phyloP scores from a whole-genome alignment of 2,113 vertebrate genomes.

The Syrrhaptes paradoxus region DNA sequence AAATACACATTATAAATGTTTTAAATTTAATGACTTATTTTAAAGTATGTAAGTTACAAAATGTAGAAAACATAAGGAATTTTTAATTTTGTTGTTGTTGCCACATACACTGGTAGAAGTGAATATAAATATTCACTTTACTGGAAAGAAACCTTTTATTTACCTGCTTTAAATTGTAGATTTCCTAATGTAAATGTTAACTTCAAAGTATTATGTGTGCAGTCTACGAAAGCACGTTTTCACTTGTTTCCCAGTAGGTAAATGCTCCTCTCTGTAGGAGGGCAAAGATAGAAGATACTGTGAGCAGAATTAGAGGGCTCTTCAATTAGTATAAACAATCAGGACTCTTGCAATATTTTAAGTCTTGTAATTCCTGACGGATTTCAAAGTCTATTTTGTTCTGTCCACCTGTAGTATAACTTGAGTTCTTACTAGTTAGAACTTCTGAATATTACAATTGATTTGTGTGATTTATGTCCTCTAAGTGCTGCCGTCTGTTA shows the following conservation, averaged over 20 bases:
- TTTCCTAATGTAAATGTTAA: background rate
- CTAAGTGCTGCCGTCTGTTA: background rate
- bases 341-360: slow-evolving; percentile 1
- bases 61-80: background rate
- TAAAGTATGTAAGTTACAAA: background rate
- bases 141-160: background rate
- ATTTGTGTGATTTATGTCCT: slow-evolving; percentile 5
- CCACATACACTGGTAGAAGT: background rate
- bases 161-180: background rate
- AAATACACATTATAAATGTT: background rate
- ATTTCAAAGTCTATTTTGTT: slow-evolving; percentile 35
- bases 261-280: background rate
- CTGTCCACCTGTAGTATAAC: slow-evolving; percentile 23
- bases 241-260: background rate
- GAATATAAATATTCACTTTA: background rate
- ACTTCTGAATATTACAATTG: slow-evolving; percentile 36
- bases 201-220: background rate
- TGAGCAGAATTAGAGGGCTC: background rate
- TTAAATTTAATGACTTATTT: background rate
- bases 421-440: background rate
- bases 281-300: background rate
- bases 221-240: background rate
- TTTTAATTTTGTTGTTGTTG: background rate
- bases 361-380: slow-evolving; percentile 22
- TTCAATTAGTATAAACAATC: slow-evolving; percentile 4